These are phyloP conservation scores for Vidua macroura DNA, from an alignment of 2,113 vertebrate species.

Conservation along the genomic window DNA sequence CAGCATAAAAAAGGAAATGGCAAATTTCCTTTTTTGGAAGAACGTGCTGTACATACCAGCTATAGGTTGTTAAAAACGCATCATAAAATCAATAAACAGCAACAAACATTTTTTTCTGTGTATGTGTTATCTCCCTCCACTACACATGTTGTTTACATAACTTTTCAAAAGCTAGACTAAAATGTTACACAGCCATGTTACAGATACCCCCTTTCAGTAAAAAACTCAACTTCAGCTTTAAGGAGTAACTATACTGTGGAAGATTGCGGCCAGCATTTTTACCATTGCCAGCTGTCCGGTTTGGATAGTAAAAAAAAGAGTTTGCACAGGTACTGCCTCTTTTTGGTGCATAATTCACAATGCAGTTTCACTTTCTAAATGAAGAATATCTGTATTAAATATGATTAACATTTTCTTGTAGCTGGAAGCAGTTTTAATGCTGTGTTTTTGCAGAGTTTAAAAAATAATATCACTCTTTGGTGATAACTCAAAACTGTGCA, in stretches of 20 bases:
- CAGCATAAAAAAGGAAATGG: slow-evolving; percentile 20
- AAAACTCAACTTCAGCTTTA: not conserved
- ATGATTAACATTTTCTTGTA: slow-evolving; percentile 2
- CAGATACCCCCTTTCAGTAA: not conserved
- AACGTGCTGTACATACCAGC: not conserved
- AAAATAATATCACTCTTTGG: not conserved
- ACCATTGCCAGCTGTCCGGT: not conserved
- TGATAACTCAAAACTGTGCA: not conserved
- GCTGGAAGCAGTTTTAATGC: not conserved
- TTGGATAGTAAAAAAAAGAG: not conserved
- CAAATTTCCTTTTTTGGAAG: slow-evolving; percentile 41
- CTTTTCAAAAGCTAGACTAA: not conserved
- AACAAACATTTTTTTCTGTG: not conserved
- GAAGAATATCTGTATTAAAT: not conserved
- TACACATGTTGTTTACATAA: not conserved
- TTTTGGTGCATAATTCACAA: not conserved
- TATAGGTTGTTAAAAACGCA: not conserved
- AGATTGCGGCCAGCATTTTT: not conserved
- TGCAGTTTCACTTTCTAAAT: slow-evolving; percentile 16
- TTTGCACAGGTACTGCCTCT: not conserved
- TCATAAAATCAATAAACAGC: not conserved
- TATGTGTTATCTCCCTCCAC: not conserved
- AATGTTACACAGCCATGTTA: not conserved
- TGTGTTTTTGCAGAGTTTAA: not conserved
- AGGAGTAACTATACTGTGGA: not conserved